Evolutionary conservation across 2,797 vertebrate species (phyloP), one percentile per base, ranked within the genome.

Genomic region (Gobio occitaniae): DNA sequence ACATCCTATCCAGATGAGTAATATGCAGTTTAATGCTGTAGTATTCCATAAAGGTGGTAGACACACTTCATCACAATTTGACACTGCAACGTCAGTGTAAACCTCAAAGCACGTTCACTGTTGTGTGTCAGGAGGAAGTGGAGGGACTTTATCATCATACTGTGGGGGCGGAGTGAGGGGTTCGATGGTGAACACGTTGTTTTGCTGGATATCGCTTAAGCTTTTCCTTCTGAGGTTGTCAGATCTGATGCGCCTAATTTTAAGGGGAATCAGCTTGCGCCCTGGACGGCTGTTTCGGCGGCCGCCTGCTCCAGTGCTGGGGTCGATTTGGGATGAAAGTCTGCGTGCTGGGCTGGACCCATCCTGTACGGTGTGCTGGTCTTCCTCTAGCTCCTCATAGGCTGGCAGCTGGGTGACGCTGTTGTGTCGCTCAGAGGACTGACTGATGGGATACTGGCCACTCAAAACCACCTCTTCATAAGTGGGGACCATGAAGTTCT

Each of bases 381-480:
- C 89, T 5, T 92, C 91, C 1, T 91, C 93, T 0, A 99, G 86
- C 0, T 99, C 98, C 9, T 99, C 98, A 0, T 99, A 99, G 74
- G 98, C 97, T 1, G 98, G 98, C 3, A 99, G 96, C 87, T 95
- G 93, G 11, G 97, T 96, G 47, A 94, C 1, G 52, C 95, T 97
- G 38, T 92, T 93, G 21, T 90, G 91, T 15, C 93, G 93, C 0
- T 88, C 87, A 88, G 93, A 95, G 87, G 92, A 94, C 65, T 94
- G 95, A 41, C 93, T 89, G 6, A 93, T 89, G 0, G 95, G 95
- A 0, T 96, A 94, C 87, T 94, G 90, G 8, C 91, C 91, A 66
- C 95, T 97, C 90, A 95, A 92, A 84, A 99, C 97, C 32, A 95
- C 98, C 87, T 99, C 98, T 56, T 99, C 97, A 0, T 99, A 99